Conservation (phyloP, 2,888 invertebrate genomes). For the Syrphus vitripennis region DNA sequence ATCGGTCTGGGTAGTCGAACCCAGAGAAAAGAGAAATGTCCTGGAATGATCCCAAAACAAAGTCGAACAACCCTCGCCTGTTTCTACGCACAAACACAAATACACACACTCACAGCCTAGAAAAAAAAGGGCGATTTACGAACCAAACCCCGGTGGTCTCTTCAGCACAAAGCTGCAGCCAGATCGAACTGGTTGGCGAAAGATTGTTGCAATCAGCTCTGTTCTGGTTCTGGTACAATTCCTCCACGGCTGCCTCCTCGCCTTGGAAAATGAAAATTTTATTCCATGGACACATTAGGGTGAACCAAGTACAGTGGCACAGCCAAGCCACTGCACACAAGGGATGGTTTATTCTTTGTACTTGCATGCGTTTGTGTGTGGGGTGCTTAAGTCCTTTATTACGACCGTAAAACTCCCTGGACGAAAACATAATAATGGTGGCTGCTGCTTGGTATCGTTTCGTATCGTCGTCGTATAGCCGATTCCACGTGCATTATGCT, state of each 20-base stretch:
- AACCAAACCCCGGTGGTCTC: conserved; percentile 32
- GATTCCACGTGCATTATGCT: conserved; percentile 65
- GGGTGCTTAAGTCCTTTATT: conserved; percentile 67
- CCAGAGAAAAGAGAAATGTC: conserved; percentile 53
- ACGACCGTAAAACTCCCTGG: conserved; percentile 64
- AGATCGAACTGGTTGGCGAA: conserved; percentile 51
- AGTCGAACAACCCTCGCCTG: conserved; percentile 51
- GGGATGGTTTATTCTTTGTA: conserved; percentile 53
- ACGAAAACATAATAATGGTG: conserved; percentile 65
- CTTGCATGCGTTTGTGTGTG: conserved; percentile 47
- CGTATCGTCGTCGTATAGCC: not conserved
- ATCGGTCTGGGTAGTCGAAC: conserved; percentile 65
- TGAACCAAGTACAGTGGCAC: conserved; percentile 73
- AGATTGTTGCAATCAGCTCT: conserved; percentile 52
- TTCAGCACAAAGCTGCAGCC: conserved; percentile 31
- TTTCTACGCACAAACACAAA: conserved; percentile 27
- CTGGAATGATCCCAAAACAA: conserved; percentile 66
- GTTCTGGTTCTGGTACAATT: conserved; percentile 24
- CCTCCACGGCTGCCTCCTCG: conserved; percentile 73
- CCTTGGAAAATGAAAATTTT: conserved; percentile 79
- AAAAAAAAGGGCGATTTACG: not conserved
- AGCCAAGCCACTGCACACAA: conserved; percentile 33
- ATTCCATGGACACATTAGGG: conserved; percentile 79
- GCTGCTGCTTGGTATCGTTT: conserved; percentile 36
- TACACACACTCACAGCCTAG: not conserved